Conservation (phyloP, 2,888 invertebrate species). For the Tenthredo distinguenda region DNA sequence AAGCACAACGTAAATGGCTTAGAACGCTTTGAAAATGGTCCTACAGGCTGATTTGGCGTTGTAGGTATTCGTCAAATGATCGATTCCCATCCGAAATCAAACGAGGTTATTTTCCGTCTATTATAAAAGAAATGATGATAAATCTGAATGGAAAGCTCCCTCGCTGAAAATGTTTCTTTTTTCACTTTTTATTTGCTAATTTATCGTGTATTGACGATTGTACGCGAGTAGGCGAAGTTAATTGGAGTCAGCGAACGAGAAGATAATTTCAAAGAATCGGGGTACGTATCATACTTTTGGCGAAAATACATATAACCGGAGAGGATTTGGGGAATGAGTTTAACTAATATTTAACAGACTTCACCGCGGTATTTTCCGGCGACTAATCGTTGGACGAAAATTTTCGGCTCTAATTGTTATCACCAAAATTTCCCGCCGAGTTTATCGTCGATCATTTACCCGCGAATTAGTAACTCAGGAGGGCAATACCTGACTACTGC, state of each 20-base stretch:
- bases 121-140: not conserved
- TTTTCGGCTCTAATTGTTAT: slow-evolving; percentile 11
- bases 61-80: not conserved
- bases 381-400: not conserved
- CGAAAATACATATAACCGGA: not conserved
- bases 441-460: not conserved
- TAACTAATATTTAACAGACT: slow-evolving; percentile 9
- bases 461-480: not conserved
- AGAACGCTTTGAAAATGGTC: not conserved
- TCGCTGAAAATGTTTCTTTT: not conserved
- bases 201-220: not conserved
- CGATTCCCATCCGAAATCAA: not conserved
- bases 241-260: not conserved
- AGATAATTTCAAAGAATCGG: not conserved
- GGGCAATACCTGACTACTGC: not conserved
- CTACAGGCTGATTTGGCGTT: not conserved
- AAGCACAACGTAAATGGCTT: slow-evolving; percentile 40
- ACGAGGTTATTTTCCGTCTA: not conserved
- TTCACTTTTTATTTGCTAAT: not conserved
- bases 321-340: not conserved
- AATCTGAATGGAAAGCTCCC: not conserved
- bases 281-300: not conserved
- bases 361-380: not conserved
- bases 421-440: not conserved
- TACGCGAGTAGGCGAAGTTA: not conserved